Percentiles rank a stretch among this genome's conserved stretches.
These are phyloP conservation scores for Saiga tatarica DNA, from an alignment of 2,113 vertebrate species.

Conservation along the genomic window DNA sequence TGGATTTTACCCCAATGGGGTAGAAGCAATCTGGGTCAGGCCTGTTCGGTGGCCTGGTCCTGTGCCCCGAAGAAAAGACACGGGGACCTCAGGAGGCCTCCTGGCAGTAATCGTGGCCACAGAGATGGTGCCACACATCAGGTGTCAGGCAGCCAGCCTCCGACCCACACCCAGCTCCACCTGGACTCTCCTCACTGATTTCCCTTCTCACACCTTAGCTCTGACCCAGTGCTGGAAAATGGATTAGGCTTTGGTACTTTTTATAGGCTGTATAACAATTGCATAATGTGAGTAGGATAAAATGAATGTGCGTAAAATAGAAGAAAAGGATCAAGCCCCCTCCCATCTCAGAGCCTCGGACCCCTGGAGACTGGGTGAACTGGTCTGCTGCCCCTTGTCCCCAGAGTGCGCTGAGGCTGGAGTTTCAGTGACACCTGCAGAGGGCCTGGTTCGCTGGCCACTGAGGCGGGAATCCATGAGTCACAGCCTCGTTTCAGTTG, in stretches of 20 bases:
- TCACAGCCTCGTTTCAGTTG: too few species aligned
- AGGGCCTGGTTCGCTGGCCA: background rate
- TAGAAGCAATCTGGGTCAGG: conserved; percentile 81
- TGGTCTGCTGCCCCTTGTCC: background rate
- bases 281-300: conserved; percentile 65
- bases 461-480: background rate
- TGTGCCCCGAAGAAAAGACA: conserved; percentile 86
- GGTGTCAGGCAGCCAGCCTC: conserved; percentile 68
- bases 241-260: conserved; percentile 65
- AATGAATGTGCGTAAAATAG: background rate
- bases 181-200: background rate
- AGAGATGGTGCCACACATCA: conserved; percentile 67
- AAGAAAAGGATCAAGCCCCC: background rate
- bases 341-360: background rate
- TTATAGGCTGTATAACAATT: conserved; percentile 18
- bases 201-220: conserved; percentile 31
- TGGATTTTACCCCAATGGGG: conserved; percentile 89
- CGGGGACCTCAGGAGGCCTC: conserved; percentile 87
- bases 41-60: conserved; percentile 50
- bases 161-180: background rate
- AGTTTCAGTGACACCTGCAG: background rate
- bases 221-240: conserved; percentile 77
- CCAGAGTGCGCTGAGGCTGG: background rate
- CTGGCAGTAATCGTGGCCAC: conserved; percentile 89
- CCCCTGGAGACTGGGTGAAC: background rate